These are phyloP conservation scores for Paramormyrops hopkinsi DNA, from an alignment of 2,797 vertebrate species.

Conservation along the genomic window DNA sequence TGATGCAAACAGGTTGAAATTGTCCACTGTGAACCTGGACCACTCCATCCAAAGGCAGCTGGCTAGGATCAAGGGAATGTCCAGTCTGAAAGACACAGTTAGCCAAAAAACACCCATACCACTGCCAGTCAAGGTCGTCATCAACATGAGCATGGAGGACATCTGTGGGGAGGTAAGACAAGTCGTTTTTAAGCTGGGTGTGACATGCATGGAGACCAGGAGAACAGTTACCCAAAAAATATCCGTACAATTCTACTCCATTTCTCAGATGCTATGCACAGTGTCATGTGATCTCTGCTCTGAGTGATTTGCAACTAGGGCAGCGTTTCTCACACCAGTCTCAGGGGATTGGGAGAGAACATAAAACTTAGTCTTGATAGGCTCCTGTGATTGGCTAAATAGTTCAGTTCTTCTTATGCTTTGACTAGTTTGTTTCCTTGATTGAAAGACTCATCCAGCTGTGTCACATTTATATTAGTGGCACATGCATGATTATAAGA, in stretches of 20 bases:
- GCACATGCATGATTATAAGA: background rate
- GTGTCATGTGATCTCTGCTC: background rate
- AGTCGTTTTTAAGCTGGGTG: background rate
- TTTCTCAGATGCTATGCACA: background rate
- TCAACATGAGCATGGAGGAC: slow-evolving; percentile 59
- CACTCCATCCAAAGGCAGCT: slow-evolving; percentile 70
- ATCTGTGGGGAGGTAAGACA: slow-evolving; percentile 63
- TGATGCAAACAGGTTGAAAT: slow-evolving; percentile 55
- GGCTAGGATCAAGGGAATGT: slow-evolving; percentile 63
- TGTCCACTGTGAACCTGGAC: slow-evolving; percentile 75
- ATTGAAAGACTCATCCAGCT: background rate
- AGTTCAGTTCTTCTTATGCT: background rate
- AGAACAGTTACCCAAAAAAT: background rate
- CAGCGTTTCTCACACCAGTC: background rate
- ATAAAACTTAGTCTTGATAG: background rate
- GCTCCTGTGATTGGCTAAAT: background rate
- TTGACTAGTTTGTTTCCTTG: background rate
- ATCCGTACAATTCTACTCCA: background rate
- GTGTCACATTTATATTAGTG: background rate
- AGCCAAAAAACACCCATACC: slow-evolving; percentile 46
- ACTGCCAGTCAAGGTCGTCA: slow-evolving; percentile 49
- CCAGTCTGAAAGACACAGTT: slow-evolving; percentile 50
- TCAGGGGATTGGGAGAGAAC: background rate
- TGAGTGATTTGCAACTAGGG: background rate
- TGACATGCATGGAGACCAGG: background rate